Conservation (phyloP, 2,888 invertebrate genomes). For the Lymantria dispar region DNA sequence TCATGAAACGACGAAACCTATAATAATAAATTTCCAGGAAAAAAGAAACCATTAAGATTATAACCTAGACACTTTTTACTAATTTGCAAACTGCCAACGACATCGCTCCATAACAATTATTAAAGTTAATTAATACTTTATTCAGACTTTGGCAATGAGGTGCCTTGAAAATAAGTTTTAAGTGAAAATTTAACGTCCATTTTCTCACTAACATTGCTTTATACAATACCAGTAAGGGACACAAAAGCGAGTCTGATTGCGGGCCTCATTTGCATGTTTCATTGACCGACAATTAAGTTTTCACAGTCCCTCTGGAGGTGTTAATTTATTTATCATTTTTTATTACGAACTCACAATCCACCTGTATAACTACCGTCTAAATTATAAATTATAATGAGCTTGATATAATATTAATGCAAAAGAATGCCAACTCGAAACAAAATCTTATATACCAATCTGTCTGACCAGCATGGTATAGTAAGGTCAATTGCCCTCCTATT, state of each 20-base stretch:
- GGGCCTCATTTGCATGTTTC: conserved; percentile 71
- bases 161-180: conserved; percentile 27
- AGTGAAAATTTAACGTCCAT: conserved; percentile 31
- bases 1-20: too few relatives aligned
- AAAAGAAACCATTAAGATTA: too few relatives aligned
- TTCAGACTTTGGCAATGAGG: conserved; percentile 25
- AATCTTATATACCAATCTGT: too few relatives aligned
- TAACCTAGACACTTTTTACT: conserved; percentile 11
- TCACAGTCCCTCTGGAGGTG: conserved; percentile 40
- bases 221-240: conserved; percentile 50
- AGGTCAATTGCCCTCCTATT: too few relatives aligned
- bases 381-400: too few relatives aligned
- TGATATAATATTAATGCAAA: too few relatives aligned
- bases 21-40: too few relatives aligned
- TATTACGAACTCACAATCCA: too few relatives aligned
- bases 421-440: too few relatives aligned
- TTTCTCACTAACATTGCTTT: conserved; percentile 15
- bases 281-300: conserved; percentile 75
- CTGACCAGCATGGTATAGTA: too few relatives aligned
- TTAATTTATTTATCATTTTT: conserved; percentile 35
- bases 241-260: conserved; percentile 70
- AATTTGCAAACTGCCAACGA: conserved; percentile 20
- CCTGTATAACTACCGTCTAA: too few relatives aligned
- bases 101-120: conserved; percentile 20
- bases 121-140: conserved; percentile 28